Base-by-base conservation (phyloP, 1,140 invertebrate genomes). In the Drosophila melanica region DNA sequence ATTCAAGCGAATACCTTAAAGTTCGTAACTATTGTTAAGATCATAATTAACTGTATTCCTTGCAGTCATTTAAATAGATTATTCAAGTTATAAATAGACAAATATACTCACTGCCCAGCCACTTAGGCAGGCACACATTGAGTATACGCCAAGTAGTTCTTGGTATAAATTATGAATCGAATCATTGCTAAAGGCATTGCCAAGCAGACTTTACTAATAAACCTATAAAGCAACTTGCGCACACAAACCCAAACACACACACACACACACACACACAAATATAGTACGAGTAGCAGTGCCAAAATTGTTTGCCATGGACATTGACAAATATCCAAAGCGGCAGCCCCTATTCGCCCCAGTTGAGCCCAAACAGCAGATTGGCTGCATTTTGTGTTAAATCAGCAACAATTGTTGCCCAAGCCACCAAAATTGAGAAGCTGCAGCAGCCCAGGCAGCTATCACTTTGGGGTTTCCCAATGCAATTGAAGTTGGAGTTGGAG, bases 371-470 rank as follows among this genome's bases (percentile, higher is more conserved):
- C 18, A 72, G 51, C 47, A 77, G 77, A 84, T 84, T 84, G 81
- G 60, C 81, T 84, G 81, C 73, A 81, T 79, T 85, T 85, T 86
- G 65, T 86, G 81, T 85, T 86, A 81, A 85, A 77, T 85, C 81
- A 85, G 81, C 77, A 85, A 85, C 81, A 85, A 85, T 84, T 84
- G 81, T 86, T 77, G 79, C 68, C 75, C 75, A 63, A 79, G 68
- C 70, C 75, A 48, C 47, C 41, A 60, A 63, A 63, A 63, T 64
- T 33, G 42, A 53, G 54, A 54, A 48, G 64, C 57, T 39, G 54
- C 51, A 9, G 33, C 33, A 35, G 33, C 33, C 33, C 33, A 35
- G 9, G 9, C 33, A 58, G 74, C 73, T 81, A 76, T 65, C 69
- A 77, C 75, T 73, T 72, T 71, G 72, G 73, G 73, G 72, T 51